Percentiles rank a stretch among this genome's conserved stretches.
Conservation (phyloP, 2,797 vertebrate species). For the Moxostoma hubbsi region DNA sequence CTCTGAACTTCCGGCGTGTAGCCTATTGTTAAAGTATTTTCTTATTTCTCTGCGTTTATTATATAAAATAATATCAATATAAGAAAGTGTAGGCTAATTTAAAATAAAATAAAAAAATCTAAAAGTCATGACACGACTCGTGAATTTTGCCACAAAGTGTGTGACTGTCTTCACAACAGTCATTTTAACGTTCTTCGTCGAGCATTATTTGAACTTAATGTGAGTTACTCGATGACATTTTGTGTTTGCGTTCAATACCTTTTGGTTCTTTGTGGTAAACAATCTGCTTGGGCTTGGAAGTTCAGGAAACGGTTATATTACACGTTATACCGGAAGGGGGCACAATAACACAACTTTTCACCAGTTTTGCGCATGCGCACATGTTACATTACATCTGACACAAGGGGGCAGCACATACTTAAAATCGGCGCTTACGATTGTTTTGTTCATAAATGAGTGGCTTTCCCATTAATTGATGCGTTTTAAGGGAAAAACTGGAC, state of each 20-base stretch:
- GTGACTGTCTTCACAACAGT: neutral
- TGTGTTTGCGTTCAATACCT: constrained; percentile 15
- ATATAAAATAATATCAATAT: neutral
- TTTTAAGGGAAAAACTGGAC: no score
- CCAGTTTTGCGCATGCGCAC: neutral
- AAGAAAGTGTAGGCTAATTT: neutral
- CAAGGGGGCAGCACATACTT: neutral
- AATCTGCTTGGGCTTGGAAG: neutral
- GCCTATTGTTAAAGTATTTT: neutral
- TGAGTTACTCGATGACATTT: neutral
- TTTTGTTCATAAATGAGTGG: no score
- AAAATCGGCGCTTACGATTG: no score
- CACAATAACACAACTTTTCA: constrained; percentile 16
- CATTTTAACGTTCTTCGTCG: neutral
- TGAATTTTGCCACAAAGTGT: neutral
- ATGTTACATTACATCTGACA: neutral
- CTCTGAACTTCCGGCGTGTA: neutral
- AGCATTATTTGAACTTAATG: neutral
- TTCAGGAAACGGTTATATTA: neutral
- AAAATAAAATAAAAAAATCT: neutral
- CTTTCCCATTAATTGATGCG: no score
- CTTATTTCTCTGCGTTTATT: neutral
- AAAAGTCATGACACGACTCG: neutral
- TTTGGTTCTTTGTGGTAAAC: neutral
- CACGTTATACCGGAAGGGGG: neutral